A percentile compares a stretch with the other conserved stretches of the same genome.
Conservation (phyloP, 2,888 invertebrate genomes). For the Temnothorax ravouxi region DNA sequence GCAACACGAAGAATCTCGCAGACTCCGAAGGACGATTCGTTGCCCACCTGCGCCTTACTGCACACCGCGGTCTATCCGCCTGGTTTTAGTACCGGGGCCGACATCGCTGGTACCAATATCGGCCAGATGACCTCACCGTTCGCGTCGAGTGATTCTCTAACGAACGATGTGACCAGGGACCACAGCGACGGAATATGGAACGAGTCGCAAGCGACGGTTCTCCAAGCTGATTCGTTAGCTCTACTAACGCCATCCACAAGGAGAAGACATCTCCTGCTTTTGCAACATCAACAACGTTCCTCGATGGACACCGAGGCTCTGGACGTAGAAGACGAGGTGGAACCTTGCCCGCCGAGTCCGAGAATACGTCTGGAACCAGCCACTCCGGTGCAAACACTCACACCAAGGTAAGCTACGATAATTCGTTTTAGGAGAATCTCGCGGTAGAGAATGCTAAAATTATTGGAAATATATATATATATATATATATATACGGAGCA, state of each 20-base stretch:
- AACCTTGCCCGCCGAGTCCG: conserved; percentile 81
- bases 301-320: conserved; percentile 95
- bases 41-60: conserved; percentile 71
- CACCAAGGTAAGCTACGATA: conserved; percentile 76
- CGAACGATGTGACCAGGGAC: conserved; percentile 93
- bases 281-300: conserved; percentile 95
- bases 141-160: conserved; percentile 94
- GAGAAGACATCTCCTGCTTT: conserved; percentile 91
- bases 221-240: conserved; percentile 91
- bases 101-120: conserved; percentile 57
- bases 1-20: conserved; percentile 72
- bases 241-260: conserved; percentile 93
- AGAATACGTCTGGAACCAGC: conserved; percentile 82
- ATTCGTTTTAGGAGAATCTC: background rate
- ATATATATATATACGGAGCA: background rate
- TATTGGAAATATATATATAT: too few species aligned
- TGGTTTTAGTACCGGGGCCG: conserved; percentile 64
- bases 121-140: conserved; percentile 89
- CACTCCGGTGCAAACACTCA: conserved; percentile 78
- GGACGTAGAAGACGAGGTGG: conserved; percentile 88
- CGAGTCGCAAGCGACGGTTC: conserved; percentile 94
- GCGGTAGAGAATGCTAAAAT: background rate
- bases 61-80: conserved; percentile 69
- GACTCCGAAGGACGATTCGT: conserved; percentile 71
- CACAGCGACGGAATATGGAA: conserved; percentile 96